phyloP scores from a whole-genome alignment of 2,113 vertebrate genomes.

The Erythrolamprus reginae region DNA sequence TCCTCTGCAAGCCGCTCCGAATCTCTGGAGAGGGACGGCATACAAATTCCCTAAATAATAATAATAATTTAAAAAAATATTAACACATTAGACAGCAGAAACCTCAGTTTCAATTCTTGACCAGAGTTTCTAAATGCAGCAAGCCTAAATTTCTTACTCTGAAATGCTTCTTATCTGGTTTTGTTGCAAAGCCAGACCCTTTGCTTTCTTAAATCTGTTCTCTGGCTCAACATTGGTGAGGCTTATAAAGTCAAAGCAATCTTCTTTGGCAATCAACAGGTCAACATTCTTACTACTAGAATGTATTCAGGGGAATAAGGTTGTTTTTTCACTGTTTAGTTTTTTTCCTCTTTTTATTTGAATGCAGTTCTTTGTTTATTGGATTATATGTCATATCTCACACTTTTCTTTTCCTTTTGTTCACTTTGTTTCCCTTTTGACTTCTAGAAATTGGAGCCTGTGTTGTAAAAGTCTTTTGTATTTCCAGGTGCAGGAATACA shows the following conservation, averaged over 20 bases:
- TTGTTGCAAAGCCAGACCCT: not conserved
- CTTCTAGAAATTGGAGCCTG: not conserved
- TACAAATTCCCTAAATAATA: too few relatives aligned
- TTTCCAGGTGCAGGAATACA: conserved; percentile 89
- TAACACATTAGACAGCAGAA: not conserved
- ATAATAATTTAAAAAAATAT: not conserved
- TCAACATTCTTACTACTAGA: not conserved
- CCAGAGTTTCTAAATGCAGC: not conserved
- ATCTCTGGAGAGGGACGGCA: too few relatives aligned
- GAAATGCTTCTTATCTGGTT: not conserved
- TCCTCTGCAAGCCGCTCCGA: too few relatives aligned
- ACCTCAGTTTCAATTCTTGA: not conserved
- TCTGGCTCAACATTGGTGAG: not conserved
- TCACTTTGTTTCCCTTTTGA: not conserved
- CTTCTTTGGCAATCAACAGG: not conserved
- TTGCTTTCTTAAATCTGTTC: not conserved
- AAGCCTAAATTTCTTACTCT: not conserved
- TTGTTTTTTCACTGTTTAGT: not conserved
- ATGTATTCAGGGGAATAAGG: not conserved
- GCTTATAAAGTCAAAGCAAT: not conserved
- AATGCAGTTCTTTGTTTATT: not conserved
- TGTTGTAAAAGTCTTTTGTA: not conserved
- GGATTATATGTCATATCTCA: not conserved
- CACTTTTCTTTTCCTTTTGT: not conserved
- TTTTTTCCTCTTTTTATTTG: not conserved